Conservation (phyloP, 2,888 invertebrate species). For the Hanleya hanleyi region DNA sequence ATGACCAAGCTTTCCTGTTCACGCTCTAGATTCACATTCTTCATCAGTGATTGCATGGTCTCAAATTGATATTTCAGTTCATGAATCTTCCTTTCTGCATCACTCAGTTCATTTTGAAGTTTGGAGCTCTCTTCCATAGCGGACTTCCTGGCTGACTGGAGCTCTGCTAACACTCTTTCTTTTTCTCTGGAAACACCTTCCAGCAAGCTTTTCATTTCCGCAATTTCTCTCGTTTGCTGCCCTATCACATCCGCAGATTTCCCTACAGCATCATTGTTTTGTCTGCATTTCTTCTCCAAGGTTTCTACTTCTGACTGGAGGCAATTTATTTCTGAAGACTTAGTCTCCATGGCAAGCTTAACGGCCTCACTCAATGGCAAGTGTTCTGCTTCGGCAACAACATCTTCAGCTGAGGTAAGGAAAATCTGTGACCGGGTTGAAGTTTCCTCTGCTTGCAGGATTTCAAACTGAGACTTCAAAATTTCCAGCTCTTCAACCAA, state of each 20-base stretch:
- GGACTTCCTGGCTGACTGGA: no score
- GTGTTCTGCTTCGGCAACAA: neutral
- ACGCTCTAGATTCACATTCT: neutral
- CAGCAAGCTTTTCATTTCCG: no score
- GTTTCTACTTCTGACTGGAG: neutral
- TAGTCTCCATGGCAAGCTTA: neutral
- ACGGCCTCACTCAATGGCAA: neutral
- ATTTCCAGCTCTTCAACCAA: no score
- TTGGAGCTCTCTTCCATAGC: slow-evolving; percentile 35
- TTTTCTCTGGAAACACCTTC: no score
- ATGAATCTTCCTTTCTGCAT: slow-evolving; percentile 45
- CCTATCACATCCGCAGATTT: no score
- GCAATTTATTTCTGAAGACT: neutral
- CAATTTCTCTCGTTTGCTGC: no score
- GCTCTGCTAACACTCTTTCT: no score
- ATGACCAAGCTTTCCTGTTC: neutral
- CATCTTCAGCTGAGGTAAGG: neutral
- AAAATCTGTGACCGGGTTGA: no score
- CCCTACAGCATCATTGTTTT: no score
- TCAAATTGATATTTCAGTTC: slow-evolving; percentile 30
- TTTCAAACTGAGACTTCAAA: no score
- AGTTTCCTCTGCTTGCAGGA: no score
- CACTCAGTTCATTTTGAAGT: slow-evolving; percentile 42
- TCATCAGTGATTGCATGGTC: slow-evolving; percentile 3
- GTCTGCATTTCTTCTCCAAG: neutral